phyloP scores from a whole-genome alignment of 2,113 vertebrate species.

The Megaleporinus macrocephalus region DNA sequence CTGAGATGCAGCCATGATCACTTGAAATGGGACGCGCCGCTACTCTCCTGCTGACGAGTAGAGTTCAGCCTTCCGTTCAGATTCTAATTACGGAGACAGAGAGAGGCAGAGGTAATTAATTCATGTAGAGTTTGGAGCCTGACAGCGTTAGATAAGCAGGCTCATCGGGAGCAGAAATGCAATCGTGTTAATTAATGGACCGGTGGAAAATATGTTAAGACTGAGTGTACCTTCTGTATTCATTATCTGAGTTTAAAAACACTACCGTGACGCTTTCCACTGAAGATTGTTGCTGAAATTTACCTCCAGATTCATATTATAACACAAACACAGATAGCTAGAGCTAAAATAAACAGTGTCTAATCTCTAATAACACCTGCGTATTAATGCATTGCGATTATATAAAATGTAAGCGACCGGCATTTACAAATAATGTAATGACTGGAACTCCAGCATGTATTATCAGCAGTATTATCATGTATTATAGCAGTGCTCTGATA shows the following conservation, averaged over 20 bases:
- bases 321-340: background rate
- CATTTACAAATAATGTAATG: too few relatives aligned
- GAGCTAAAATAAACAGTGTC: background rate
- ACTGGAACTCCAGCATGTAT: background rate
- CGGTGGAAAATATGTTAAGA: conserved; percentile 64
- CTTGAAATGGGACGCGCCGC: background rate
- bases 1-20: background rate
- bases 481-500: background rate
- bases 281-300: background rate
- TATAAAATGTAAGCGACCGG: background rate
- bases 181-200: conserved; percentile 72
- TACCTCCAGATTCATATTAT: background rate
- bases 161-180: conserved; percentile 63
- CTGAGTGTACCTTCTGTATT: conserved; percentile 44
- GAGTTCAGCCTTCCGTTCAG: conserved; percentile 58
- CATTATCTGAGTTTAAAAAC: conserved; percentile 9
- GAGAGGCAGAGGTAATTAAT: conserved; percentile 68
- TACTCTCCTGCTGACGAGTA: conserved; percentile 58
- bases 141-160: conserved; percentile 72
- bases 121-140: conserved; percentile 71
- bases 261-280: background rate
- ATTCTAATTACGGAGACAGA: conserved; percentile 65
- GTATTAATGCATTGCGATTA: background rate
- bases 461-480: background rate
- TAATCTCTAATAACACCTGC: background rate